Evolutionary conservation across 2,113 vertebrate genomes (phyloP), one percentile per base, ranked within the genome.

Genomic region (Cnemophilus loriae): DNA sequence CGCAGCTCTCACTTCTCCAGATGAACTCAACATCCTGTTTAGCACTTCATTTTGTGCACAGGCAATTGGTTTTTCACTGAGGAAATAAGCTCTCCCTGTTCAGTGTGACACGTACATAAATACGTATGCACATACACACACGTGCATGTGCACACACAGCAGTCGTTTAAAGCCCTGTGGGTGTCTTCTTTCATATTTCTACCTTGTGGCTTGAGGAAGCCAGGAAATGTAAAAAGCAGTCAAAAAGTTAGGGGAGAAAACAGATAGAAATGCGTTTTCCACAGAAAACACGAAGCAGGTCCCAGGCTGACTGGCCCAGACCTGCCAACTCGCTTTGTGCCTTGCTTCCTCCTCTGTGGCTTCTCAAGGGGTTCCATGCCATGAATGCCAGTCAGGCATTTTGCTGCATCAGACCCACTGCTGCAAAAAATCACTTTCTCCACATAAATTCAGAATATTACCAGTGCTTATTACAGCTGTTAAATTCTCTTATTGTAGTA

Each of bases 161-260:
- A 86, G 42, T 10, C 60, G 1, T 57, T 82, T 61, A 87, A 77
- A 95, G 70, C 67, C 75, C 46, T 83, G 84, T 49, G 86, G 84
- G 96, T 94, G 67, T 95, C 95, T 88, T 95, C 95, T 95, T 92
- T 96, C 87, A 86, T 46, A 71, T 93, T 94, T 73, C 84, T 80
- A 87, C 86, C 85, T 46, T 80, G 84, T 26, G 83, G 85, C 92
- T 91, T 32, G 33, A 91, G 47, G n/a, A 96, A 87, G 83, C 47
- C 74, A 91, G 95, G 92, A 97, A 97, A 96, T 94, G 94, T 90
- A 88, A 91, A 96, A 95, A 95, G 56, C 90, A 95, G 87, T 42
- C 80, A 49, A 95, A 94, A 90, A 12, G 16, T 76, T 55, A 28
- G 53, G 22, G 19, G 14, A 2, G 16, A 59, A 78, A 81, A 1